Conservation (phyloP, 2,888 invertebrate species). For the Polydrusus tereticollis region DNA sequence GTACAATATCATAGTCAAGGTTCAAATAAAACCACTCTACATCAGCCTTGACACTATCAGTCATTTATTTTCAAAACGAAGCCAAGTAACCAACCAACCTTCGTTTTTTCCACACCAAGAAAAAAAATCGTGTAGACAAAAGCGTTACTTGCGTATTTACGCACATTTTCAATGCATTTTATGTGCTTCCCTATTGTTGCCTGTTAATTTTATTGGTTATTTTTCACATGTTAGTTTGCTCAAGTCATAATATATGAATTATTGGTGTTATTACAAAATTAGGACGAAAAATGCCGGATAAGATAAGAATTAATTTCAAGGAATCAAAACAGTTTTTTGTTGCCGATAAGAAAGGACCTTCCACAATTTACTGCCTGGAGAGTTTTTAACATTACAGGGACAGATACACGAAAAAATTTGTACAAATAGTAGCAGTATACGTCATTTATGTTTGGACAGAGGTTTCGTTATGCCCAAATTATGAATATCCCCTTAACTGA, state of each 20-base stretch:
- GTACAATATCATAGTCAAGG: slow-evolving; percentile 14
- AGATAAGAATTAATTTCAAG: slow-evolving; percentile 28
- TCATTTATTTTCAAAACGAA: slow-evolving; percentile 16
- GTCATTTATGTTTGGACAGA: no score
- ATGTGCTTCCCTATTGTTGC: slow-evolving; percentile 7
- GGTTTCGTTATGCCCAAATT: no score
- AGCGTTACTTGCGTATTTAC: background rate
- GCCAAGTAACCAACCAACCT: slow-evolving; percentile 4
- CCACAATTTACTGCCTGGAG: background rate
- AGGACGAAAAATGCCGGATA: slow-evolving; percentile 25
- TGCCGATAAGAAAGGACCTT: slow-evolving; percentile 1
- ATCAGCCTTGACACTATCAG: slow-evolving; percentile 38
- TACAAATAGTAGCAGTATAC: no score
- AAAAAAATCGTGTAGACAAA: background rate
- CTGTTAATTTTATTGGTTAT: background rate
- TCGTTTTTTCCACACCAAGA: background rate
- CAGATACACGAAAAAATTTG: background rate
- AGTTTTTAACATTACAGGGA: background rate
- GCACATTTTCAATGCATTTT: slow-evolving; percentile 12
- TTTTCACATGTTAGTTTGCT: slow-evolving; percentile 5
- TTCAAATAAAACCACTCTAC: slow-evolving; percentile 16
- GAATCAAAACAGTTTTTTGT: slow-evolving; percentile 19
- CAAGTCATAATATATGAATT: background rate
- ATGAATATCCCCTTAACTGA: no score
- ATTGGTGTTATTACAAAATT: background rate